Conservation (phyloP, 2,888 invertebrate species). For the Nymphalis c-album region DNA sequence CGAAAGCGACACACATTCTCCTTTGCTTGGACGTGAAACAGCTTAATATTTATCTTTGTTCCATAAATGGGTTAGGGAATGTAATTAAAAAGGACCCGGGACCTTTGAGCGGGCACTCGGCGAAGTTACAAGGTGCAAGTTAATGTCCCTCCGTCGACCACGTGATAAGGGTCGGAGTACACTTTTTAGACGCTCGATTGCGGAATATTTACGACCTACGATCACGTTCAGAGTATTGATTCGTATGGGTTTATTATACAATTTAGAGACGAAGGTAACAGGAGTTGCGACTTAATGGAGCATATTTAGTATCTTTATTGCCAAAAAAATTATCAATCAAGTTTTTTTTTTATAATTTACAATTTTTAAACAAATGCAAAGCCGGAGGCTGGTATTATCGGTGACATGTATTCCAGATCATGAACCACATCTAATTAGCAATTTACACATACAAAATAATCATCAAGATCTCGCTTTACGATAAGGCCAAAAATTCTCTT, state of each 20-base stretch:
- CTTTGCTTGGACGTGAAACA: constrained; percentile 34
- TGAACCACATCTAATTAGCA: neutral
- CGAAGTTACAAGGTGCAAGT: constrained; percentile 31
- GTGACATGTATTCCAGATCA: neutral
- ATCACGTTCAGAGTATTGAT: too few relatives aligned
- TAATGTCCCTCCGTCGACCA: constrained; percentile 35
- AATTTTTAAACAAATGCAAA: neutral
- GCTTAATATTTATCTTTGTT: constrained; percentile 38
- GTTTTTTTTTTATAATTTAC: too few relatives aligned
- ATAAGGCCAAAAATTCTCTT: constrained; percentile 12
- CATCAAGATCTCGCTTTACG: neutral
- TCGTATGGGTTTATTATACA: too few relatives aligned
- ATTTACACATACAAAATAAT: neutral
- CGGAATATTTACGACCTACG: too few relatives aligned
- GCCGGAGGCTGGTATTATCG: neutral
- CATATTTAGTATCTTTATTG: too few relatives aligned
- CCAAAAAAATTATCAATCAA: too few relatives aligned
- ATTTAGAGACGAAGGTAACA: too few relatives aligned
- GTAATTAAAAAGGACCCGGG: constrained; percentile 38
- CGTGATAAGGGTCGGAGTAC: constrained; percentile 35
- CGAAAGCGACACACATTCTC: constrained; percentile 36
- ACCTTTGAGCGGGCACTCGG: constrained; percentile 28
- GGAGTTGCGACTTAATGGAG: too few relatives aligned
- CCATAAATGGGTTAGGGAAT: constrained; percentile 37
- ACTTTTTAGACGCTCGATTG: neutral